Conservation (phyloP, 30 jellyfish, hydroid and myxozoan genomes). For the Aurelia aurita complex sp. Pacific region DNA sequence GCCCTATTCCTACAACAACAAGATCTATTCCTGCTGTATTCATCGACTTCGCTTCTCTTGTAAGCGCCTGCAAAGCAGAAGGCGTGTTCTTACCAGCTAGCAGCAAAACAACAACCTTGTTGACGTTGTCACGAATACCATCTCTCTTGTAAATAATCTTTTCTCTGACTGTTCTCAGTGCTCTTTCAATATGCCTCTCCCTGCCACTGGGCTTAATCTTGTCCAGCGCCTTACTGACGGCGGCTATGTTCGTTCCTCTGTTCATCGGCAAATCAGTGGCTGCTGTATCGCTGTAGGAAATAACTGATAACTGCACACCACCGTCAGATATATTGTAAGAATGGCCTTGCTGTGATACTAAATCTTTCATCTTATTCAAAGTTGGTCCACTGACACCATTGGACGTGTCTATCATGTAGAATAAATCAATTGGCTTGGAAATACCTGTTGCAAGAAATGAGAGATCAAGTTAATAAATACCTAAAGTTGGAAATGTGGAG, state of each 20-base stretch:
- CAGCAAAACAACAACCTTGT: not conserved
- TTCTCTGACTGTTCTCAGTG: slow-evolving; percentile 11
- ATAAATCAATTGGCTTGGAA: slow-evolving; percentile 6
- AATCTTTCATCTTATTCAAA: not conserved
- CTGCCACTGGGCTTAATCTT: slow-evolving; percentile 29
- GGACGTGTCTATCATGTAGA: slow-evolving; percentile 18
- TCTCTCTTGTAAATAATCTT: slow-evolving; percentile 7
- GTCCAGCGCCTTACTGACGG: not conserved
- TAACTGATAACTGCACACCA: not conserved
- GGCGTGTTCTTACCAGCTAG: not conserved
- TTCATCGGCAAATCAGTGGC: not conserved
- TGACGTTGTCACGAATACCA: not conserved
- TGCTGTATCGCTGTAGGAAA: slow-evolving; percentile 2
- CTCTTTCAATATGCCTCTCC: slow-evolving; percentile 48
- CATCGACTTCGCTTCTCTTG: not conserved
- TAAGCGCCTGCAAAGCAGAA: not conserved
- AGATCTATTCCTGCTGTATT: not conserved
- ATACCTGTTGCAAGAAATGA: slow-evolving; percentile 2
- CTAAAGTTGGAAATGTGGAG: too few species aligned
- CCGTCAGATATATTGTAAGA: not conserved
- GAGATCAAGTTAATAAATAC: too few species aligned
- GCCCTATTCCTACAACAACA: slow-evolving; percentile 1
- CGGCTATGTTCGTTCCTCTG: not conserved
- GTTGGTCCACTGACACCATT: not conserved
- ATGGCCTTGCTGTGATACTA: not conserved